These are phyloP conservation scores for Ethmia dodecea DNA, from an alignment of 2,888 invertebrate genomes.

Conservation along the genomic window DNA sequence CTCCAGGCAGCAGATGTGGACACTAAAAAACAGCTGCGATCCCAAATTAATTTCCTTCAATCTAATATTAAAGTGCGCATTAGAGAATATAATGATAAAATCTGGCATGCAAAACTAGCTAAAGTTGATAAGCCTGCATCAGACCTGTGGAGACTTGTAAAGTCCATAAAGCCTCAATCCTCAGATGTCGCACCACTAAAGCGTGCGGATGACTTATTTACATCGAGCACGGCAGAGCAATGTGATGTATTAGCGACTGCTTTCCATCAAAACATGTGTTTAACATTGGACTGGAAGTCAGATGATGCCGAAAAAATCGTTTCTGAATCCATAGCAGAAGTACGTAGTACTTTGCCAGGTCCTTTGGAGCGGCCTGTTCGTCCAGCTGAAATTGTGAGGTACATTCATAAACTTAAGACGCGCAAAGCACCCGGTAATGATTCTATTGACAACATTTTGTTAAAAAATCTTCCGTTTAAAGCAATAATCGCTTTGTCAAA, in stretches of 20 bases:
- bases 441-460: constrained; percentile 1
- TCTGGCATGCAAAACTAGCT: constrained; percentile 5
- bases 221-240: constrained; percentile 1
- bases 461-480: constrained; percentile 8
- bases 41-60: constrained; percentile 4
- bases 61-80: background rate
- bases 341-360: too few species aligned
- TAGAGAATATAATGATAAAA: background rate
- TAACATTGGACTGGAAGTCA: constrained; percentile 3
- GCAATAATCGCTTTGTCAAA: constrained; percentile 3
- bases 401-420: constrained; percentile 1
- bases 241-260: constrained; percentile 4
- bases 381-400: constrained; percentile 4
- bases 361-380: background rate
- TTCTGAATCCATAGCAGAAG: background rate
- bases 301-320: constrained; percentile 1
- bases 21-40: background rate
- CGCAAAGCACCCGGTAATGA: constrained; percentile 9
- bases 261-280: constrained; percentile 5
- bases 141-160: constrained; percentile 8
- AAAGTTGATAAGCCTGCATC: constrained; percentile 6
- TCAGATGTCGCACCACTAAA: constrained; percentile 2
- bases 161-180: constrained; percentile 1
- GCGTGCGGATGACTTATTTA: background rate
- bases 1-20: background rate